Evolutionary conservation across 2,888 invertebrate species (phyloP), one percentile per base, ranked within the genome.

Genomic region (Byasa hedistus): DNA sequence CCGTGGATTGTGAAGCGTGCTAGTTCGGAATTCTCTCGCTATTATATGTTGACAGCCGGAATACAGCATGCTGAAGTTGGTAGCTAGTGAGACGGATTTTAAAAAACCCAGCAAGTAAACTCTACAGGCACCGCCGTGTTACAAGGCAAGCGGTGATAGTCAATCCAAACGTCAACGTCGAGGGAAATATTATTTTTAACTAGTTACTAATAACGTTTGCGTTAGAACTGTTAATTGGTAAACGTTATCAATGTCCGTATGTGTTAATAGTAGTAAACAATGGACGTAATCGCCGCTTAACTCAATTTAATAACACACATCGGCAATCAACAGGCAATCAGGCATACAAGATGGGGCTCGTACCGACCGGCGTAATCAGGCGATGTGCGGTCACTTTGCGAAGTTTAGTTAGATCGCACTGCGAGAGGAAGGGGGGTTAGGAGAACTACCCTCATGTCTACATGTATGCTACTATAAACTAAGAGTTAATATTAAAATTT

Each of bases 331-430:
- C 44, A 39, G 54, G 54, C 58, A 64, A 64, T 64, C 64, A 59
- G 39, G 54, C 39, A 44, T 44, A 59, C 64, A 44, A 64, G 59
- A 64, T 59, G 32, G 64, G 64, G 55, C 55, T 64, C 54, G 64
- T 64, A 64, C n/a, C 44, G 27, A 55, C 64, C 12, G 58, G 59
- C 39, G 58, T 59, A 64, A 55, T 64, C 59, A 55, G 39, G 55
- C 64, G 58, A 8, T 32, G 55, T 59, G 64, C 44, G 64, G 64
- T 64, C 59, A 58, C 55, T 59, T 59, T 36, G 57, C 7, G 27
- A 55, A 64, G 64, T 64, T 59, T 59, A 64, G 64, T 58, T 64
- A 24, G 54, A 23, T 52, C 23, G 22, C 15, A 22, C 12, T n/a
- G 12, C 22, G 22, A 12, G 22, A 22, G 10, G 52, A 22, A n/a